Percentiles rank a stretch among this genome's conserved stretches.
Evolutionary conservation across 2,113 vertebrate genomes (phyloP).

Genomic region (Lipophrys pholis): DNA sequence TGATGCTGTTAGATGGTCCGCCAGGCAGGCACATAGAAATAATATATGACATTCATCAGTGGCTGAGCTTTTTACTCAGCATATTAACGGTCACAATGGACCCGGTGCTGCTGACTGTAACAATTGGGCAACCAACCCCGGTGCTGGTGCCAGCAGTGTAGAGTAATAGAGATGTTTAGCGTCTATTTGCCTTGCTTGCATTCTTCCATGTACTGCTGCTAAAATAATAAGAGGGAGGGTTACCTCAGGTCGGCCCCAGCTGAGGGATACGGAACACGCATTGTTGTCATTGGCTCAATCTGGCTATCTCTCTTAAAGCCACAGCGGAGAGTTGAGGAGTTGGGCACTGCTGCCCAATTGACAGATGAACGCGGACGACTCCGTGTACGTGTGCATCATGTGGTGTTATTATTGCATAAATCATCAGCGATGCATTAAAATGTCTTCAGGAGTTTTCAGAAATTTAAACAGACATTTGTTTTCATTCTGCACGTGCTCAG

Average conservation of each 20-base stretch:
- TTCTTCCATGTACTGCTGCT: conserved; percentile 78
- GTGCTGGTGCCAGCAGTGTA: conserved; percentile 58
- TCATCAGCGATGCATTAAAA: not conserved
- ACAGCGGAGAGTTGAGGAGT: conserved; percentile 58
- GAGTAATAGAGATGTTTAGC: conserved; percentile 78
- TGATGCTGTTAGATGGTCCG: conserved; percentile 2
- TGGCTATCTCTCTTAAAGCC: conserved; percentile 69
- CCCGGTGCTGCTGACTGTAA: conserved; percentile 29
- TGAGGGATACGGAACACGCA: conserved; percentile 71
- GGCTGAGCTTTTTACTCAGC: conserved; percentile 8
- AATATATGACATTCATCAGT: conserved; percentile 6
- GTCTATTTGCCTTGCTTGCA: conserved; percentile 73
- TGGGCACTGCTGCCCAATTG: conserved; percentile 35
- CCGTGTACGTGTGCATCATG: too few relatives aligned
- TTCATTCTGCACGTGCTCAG: not conserved
- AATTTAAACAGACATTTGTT: not conserved
- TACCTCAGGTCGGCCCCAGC: conserved; percentile 77
- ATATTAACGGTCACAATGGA: conserved; percentile 33
- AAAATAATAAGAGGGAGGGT: conserved; percentile 82
- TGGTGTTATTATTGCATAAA: too few relatives aligned
- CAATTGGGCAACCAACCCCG: conserved; percentile 54
- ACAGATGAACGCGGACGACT: not conserved
- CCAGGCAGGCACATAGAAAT: not conserved
- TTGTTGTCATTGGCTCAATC: conserved; percentile 79
- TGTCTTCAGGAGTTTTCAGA: not conserved